Evolutionary conservation across 2,888 invertebrate species (phyloP), one percentile per base, ranked within the genome.

Genomic region (Aquatica leii): DNA sequence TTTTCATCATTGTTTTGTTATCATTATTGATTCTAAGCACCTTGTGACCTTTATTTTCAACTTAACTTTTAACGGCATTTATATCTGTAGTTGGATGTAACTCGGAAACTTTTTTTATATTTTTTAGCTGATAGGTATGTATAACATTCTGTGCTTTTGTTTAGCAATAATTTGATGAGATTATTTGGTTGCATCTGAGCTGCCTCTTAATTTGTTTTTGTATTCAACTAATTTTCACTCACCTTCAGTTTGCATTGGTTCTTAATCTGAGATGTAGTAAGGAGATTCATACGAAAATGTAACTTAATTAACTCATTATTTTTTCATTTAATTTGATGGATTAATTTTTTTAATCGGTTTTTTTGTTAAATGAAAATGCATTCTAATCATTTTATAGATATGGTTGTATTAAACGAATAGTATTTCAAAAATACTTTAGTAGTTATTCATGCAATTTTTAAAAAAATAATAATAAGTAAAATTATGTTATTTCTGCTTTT

Each of bases 61-160:
- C 9, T 31, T 9, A 4, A 31, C 9, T 9, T 31, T 31, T 31
- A 31, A 31, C 9, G 9, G 5, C 31, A 9, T 9, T 31, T 6
- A 31, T 31, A 9, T 31, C 31, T 31, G 31, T 31, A 31, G 31
- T 6, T 6, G 31, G 31, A 9, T 31, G 31, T 9, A 31, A 31
- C 31, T 9, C 31, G 50, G 46, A 51, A 71, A 17, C n/a, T 55
- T 46, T 48, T 62, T 1, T 31, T 9, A 6, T 31, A 31, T 31
- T 9, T 31, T 31, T 31, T 9, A 31, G 4, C 31, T 31, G 31
- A 9, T 31, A 31, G 9, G 31, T 31, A 31, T 31, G n/a, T n/a
- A n/a, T n/a, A n/a, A 31, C 31, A 6, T 4, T 31, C 5, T 31
- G 31, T 31, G 5, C 9, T 31, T 31, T 31, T 31, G 5, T 31